phyloP scores from a whole-genome alignment of 2,797 vertebrate species.

The Alectoris magna region DNA sequence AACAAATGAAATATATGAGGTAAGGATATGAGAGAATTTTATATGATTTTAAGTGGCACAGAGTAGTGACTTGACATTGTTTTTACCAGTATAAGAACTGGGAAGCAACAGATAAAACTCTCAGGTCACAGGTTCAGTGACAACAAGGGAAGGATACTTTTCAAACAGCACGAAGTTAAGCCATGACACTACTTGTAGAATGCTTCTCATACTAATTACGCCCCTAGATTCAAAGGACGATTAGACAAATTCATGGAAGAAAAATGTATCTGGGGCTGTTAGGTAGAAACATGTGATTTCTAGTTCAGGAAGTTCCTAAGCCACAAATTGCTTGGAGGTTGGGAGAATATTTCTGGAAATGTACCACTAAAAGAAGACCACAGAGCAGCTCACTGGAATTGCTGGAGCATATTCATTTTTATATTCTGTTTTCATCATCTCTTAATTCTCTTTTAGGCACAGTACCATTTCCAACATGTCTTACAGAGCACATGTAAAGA shows the following conservation, averaged over 20 bases:
- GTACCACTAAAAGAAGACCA: not conserved
- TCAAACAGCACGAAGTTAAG: not conserved
- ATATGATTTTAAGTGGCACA: not conserved
- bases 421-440: not conserved
- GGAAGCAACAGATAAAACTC: not conserved
- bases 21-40: not conserved
- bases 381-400: not conserved
- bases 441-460: not conserved
- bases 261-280: not conserved
- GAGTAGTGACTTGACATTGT: not conserved
- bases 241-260: not conserved
- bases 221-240: not conserved
- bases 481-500: not conserved
- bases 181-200: not conserved
- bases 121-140: not conserved
- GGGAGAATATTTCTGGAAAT: not conserved
- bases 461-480: not conserved
- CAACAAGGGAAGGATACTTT: not conserved
- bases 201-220: not conserved
- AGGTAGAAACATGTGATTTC: not conserved
- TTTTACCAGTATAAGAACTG: not conserved
- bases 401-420: not conserved
- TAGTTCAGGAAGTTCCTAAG: constrained; percentile 1
- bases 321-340: not conserved
- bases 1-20: not conserved